Conservation (phyloP, 2,888 invertebrate species). For the Andrena marginata region DNA sequence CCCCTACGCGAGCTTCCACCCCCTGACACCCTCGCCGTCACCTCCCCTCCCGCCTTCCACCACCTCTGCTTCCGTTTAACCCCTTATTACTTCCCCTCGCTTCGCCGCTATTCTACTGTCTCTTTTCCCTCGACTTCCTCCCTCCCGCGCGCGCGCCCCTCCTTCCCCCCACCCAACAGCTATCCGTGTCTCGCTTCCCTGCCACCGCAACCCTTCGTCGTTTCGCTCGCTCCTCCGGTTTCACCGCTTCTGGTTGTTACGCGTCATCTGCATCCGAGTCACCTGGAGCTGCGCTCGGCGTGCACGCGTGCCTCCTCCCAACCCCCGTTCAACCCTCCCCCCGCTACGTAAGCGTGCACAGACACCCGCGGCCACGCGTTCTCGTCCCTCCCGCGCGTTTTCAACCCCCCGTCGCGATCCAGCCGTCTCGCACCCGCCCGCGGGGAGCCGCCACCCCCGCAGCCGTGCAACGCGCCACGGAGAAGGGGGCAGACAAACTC, state of each 20-base stretch:
- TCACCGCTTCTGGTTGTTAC: conserved; percentile 54
- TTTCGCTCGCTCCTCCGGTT: conserved; percentile 43
- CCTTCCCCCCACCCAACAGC: background rate
- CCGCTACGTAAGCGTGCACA: background rate
- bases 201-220: conserved; percentile 2
- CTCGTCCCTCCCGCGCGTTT: background rate
- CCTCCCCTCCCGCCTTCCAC: background rate
- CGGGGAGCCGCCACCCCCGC: background rate
- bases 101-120: conserved; percentile 33
- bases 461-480: background rate
- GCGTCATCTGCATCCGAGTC: conserved; percentile 67
- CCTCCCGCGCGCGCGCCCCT: background rate
- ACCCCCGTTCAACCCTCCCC: background rate
- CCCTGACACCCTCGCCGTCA: conserved; percentile 3
- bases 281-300: conserved; percentile 35
- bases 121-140: conserved; percentile 13
- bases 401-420: conserved; percentile 1
- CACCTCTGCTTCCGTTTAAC: conserved; percentile 26
- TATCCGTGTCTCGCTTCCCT: conserved; percentile 17
- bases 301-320: conserved; percentile 4
- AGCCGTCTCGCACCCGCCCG: background rate
- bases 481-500: background rate
- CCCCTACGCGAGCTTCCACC: background rate
- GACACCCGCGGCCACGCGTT: background rate
- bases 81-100: conserved; percentile 35